A percentile compares a stretch with the other conserved stretches of the same genome.
These are phyloP conservation scores for Carposina sasakii DNA, from an alignment of 1,140 invertebrate species.

Conservation along the genomic window DNA sequence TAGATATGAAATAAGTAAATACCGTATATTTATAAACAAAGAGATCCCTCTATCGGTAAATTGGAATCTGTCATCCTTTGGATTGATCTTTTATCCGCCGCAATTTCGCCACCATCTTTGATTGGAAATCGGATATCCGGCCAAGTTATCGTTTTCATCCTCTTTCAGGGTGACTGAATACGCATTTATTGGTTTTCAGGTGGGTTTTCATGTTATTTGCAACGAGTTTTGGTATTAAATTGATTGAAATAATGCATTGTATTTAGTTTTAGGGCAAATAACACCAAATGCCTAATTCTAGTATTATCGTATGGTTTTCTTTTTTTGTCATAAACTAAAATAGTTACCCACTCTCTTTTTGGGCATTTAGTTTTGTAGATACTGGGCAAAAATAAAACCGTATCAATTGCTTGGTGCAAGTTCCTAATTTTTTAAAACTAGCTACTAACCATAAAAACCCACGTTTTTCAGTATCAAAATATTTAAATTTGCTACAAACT, in stretches of 20 bases:
- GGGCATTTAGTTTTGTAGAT: not conserved
- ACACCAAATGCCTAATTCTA: not conserved
- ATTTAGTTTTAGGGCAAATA: not conserved
- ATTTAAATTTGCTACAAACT: too few species aligned
- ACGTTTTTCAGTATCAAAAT: too few species aligned
- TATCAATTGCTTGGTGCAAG: too few species aligned
- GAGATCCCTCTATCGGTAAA: too few species aligned
- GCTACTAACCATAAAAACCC: too few species aligned
- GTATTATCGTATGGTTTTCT: not conserved
- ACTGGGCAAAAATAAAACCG: too few species aligned
- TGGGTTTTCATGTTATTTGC: slow-evolving; percentile 31
- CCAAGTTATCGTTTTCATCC: slow-evolving; percentile 36
- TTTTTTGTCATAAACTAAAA: not conserved
- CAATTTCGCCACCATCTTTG: slow-evolving; percentile 40
- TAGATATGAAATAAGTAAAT: too few species aligned
- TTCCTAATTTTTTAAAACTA: too few species aligned
- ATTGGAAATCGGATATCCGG: slow-evolving; percentile 44
- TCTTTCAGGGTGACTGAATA: slow-evolving; percentile 29
- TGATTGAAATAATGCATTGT: not conserved
- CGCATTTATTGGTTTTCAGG: slow-evolving; percentile 34
- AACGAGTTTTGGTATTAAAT: slow-evolving; percentile 19
- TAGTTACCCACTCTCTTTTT: not conserved
- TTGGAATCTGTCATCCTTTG: slow-evolving; percentile 42
- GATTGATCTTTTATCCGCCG: slow-evolving; percentile 35
- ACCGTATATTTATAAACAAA: too few species aligned